These are phyloP conservation scores for Hipposideros armiger DNA, from an alignment of 2,113 vertebrate species.

Conservation along the genomic window DNA sequence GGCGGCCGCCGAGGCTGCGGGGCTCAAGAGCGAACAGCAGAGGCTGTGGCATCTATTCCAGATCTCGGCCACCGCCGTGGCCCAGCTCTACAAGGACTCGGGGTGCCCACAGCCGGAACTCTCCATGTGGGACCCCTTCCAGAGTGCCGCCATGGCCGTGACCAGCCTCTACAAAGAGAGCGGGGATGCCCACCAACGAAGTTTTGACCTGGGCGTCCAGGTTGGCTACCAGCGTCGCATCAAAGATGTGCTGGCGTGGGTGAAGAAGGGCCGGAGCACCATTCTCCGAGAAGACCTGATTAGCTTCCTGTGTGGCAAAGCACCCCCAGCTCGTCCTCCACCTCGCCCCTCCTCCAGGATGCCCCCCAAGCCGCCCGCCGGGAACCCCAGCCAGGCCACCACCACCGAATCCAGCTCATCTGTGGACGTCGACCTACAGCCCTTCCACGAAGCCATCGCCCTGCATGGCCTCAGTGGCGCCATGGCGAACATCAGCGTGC, in stretches of 20 bases:
- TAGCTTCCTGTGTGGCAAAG: slow-evolving; percentile 79
- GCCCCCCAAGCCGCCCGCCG: neutral
- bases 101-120: slow-evolving; percentile 93
- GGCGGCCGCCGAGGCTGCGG: slow-evolving; percentile 87
- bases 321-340: neutral
- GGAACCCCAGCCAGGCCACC: neutral
- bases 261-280: slow-evolving; percentile 65
- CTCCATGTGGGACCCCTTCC: slow-evolving; percentile 98
- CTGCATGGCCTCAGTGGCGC: slow-evolving; percentile 93
- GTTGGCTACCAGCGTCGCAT: slow-evolving; percentile 73
- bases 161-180: slow-evolving; percentile 97
- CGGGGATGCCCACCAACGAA: slow-evolving; percentile 67
- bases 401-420: neutral
- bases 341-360: neutral
- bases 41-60: slow-evolving; percentile 96
- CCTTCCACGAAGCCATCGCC: slow-evolving; percentile 77
- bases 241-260: slow-evolving; percentile 77
- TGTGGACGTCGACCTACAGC: slow-evolving; percentile 69
- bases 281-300: slow-evolving; percentile 79
- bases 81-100: slow-evolving; percentile 97
- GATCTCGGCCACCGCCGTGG: slow-evolving; percentile 92
- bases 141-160: slow-evolving; percentile 96
- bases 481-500: slow-evolving; percentile 96
- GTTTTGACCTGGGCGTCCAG: slow-evolving; percentile 78
- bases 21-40: slow-evolving; percentile 94